Evolutionary conservation across 2,888 invertebrate species (phyloP).

Genomic region (Platycheirus rosarum): DNA sequence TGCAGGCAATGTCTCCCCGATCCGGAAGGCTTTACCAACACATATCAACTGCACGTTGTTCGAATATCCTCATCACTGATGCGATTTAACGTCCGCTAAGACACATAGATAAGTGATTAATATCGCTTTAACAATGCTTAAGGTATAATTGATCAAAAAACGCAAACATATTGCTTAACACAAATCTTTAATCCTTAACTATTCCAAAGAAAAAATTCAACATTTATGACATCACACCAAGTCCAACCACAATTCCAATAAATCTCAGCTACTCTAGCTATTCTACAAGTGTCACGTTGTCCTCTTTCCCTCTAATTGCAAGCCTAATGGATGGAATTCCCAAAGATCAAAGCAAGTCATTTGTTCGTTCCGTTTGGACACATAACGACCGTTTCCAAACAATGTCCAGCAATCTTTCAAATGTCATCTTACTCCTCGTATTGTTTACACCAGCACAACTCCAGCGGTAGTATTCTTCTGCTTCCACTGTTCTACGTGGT

Average conservation of each 20-base stretch:
- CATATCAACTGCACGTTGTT: too few species aligned
- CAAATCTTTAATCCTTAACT: too few species aligned
- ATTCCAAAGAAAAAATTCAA: not conserved
- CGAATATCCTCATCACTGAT: too few species aligned
- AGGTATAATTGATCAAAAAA: too few species aligned
- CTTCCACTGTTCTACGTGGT: constrained; percentile 46
- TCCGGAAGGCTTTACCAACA: too few species aligned
- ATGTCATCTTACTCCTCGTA: constrained; percentile 66
- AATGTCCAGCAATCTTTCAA: constrained; percentile 64
- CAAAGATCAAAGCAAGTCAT: constrained; percentile 62
- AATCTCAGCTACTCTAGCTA: not conserved
- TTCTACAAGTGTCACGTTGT: constrained; percentile 44
- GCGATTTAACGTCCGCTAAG: too few species aligned
- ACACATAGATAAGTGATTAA: too few species aligned
- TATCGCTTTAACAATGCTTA: too few species aligned
- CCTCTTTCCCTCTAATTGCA: constrained; percentile 54
- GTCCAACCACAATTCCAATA: not conserved
- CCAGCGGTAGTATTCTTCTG: constrained; percentile 50
- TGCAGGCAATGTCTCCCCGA: too few species aligned
- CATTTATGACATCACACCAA: not conserved
- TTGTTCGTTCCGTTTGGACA: constrained; percentile 56
- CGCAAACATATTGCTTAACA: too few species aligned
- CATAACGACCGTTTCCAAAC: constrained; percentile 61
- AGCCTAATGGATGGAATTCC: constrained; percentile 59
- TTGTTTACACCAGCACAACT: constrained; percentile 57